Conservation (phyloP, 2,113 vertebrate genomes). For the Ophiodon elongatus region DNA sequence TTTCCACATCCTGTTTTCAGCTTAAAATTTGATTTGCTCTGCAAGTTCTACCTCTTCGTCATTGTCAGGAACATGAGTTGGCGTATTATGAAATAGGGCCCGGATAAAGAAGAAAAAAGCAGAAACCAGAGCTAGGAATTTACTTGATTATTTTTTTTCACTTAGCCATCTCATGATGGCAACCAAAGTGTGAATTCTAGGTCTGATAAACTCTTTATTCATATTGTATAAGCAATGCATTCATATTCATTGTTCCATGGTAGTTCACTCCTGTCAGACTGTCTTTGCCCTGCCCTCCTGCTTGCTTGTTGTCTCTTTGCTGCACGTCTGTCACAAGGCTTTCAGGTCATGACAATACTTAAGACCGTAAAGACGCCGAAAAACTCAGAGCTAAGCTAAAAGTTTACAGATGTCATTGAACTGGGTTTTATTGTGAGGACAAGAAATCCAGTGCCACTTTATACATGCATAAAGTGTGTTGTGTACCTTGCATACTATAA, state of each 20-base stretch:
- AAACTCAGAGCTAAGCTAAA: conserved; percentile 53
- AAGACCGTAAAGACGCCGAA: conserved; percentile 40
- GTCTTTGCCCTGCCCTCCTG: neutral
- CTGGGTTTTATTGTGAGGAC: neutral
- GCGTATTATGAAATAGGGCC: neutral
- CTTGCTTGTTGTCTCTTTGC: neutral
- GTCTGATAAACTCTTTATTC: neutral
- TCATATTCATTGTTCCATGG: neutral
- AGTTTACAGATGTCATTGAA: conserved; percentile 38
- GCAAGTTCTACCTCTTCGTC: neutral
- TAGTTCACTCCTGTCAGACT: neutral
- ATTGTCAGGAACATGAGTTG: conserved; percentile 1
- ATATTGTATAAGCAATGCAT: neutral
- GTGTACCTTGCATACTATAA: neutral
- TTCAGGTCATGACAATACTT: neutral
- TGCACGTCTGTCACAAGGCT: conserved; percentile 47
- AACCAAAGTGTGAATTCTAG: neutral
- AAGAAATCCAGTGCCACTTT: neutral
- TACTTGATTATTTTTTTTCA: neutral
- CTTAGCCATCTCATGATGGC: neutral
- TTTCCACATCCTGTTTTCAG: conserved; percentile 60
- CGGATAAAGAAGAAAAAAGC: neutral
- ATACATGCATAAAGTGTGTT: neutral
- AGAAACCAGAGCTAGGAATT: neutral
- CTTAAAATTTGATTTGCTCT: neutral